Percentiles rank a stretch among this genome's conserved stretches.
These are phyloP conservation scores for Laspeyria flexula DNA, from an alignment of 2,888 invertebrate species.

Conservation along the genomic window DNA sequence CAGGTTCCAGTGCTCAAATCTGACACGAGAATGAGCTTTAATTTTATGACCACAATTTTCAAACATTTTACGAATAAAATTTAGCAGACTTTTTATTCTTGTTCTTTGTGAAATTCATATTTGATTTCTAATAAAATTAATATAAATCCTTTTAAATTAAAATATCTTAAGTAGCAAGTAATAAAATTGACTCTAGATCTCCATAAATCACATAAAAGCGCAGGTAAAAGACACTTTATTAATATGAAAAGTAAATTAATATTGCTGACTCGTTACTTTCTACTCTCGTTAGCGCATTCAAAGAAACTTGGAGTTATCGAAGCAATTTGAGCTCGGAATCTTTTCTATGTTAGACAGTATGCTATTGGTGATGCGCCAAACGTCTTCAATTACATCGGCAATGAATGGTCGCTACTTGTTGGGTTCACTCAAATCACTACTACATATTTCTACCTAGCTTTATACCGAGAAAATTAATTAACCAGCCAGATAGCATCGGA, in stretches of 20 bases:
- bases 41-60: conserved; percentile 2
- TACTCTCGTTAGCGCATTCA: conserved; percentile 31
- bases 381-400: conserved; percentile 51
- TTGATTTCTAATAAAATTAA: too few relatives aligned
- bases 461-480: conserved; percentile 25
- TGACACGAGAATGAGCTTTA: conserved; percentile 12
- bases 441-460: conserved; percentile 10
- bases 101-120: not conserved
- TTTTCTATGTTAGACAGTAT: conserved; percentile 36
- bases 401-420: conserved; percentile 44
- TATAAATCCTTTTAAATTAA: too few relatives aligned
- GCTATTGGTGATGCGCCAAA: conserved; percentile 37
- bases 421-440: conserved; percentile 28
- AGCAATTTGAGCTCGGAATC: conserved; percentile 49
- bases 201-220: not conserved
- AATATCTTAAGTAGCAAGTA: too few relatives aligned
- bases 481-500: not conserved
- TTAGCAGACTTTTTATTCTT: not conserved
- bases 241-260: not conserved
- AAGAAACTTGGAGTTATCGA: conserved; percentile 46
- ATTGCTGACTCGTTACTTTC: conserved; percentile 5
- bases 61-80: not conserved
- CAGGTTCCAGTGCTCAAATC: conserved; percentile 20
- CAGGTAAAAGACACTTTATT: not conserved
- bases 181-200: too few relatives aligned